A percentile compares a stretch with the other conserved stretches of the same genome.
These are phyloP conservation scores for Bambusicola thoracicus DNA, from an alignment of 2,113 vertebrate genomes.

Conservation along the genomic window DNA sequence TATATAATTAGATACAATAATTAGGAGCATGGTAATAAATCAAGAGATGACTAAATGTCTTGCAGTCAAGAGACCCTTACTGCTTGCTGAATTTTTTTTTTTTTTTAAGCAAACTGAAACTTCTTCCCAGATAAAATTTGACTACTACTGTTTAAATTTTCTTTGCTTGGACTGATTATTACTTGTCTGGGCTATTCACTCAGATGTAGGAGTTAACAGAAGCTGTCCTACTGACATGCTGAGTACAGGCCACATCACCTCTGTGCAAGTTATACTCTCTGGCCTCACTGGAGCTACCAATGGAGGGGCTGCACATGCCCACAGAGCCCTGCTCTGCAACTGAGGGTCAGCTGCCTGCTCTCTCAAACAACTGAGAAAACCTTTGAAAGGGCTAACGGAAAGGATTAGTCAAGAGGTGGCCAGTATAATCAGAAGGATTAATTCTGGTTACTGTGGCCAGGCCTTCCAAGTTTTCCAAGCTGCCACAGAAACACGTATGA, in stretches of 20 bases:
- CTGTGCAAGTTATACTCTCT: not conserved
- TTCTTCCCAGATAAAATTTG: not conserved
- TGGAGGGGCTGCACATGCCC: not conserved
- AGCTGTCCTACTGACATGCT: not conserved
- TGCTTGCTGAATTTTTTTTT: not conserved
- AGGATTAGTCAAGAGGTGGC: not conserved
- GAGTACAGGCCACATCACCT: not conserved
- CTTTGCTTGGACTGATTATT: not conserved
- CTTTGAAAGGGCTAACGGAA: not conserved
- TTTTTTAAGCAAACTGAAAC: not conserved
- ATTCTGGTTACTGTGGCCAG: not conserved
- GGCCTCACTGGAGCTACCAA: not conserved
- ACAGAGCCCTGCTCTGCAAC: not conserved
- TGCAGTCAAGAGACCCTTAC: not conserved
- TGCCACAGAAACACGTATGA: not conserved
- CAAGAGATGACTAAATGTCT: not conserved
- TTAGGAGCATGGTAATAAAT: not conserved
- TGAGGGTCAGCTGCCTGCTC: not conserved
- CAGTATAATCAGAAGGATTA: not conserved
- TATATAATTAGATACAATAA: constrained; percentile 38
- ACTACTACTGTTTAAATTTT: not conserved
- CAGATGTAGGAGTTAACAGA: not conserved
- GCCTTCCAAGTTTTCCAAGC: not conserved
- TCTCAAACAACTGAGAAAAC: not conserved
- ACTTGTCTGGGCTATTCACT: not conserved